A percentile compares a stretch with the other conserved stretches of the same genome.
These are phyloP conservation scores for Drosophila quinaria DNA, from an alignment of 2,888 invertebrate species.

Conservation along the genomic window DNA sequence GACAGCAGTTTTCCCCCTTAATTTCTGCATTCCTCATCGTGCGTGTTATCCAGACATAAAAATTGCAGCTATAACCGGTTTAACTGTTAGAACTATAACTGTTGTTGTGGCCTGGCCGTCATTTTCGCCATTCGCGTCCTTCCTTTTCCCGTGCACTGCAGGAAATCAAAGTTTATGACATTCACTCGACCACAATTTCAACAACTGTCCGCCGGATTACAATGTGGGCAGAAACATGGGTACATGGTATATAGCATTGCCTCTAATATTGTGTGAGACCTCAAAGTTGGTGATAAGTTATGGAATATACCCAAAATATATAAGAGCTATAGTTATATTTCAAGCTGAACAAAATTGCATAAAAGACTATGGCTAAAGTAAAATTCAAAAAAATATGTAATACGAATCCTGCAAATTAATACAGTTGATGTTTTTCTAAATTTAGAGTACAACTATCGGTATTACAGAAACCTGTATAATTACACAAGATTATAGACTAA, in stretches of 20 bases:
- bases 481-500: too few species aligned
- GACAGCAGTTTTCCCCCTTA: constrained; percentile 44
- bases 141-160: constrained; percentile 41
- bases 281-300: constrained; percentile 7
- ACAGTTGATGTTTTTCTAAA: background rate
- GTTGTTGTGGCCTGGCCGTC: constrained; percentile 53
- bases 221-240: background rate
- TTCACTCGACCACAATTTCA: constrained; percentile 65
- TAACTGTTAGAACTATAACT: constrained; percentile 52
- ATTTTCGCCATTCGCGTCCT: constrained; percentile 56
- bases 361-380: background rate
- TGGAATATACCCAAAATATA: background rate
- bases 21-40: constrained; percentile 14
- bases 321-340: background rate
- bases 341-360: background rate
- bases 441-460: background rate
- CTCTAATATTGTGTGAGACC: constrained; percentile 15
- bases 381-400: background rate
- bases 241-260: constrained; percentile 1
- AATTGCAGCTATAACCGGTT: constrained; percentile 61
- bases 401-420: background rate
- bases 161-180: constrained; percentile 78
- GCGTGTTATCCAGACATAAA: constrained; percentile 75
- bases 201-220: constrained; percentile 34
- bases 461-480: too few species aligned